phyloP scores from a whole-genome alignment of 2,888 invertebrate species.

The Agonopterix subpropinquella region DNA sequence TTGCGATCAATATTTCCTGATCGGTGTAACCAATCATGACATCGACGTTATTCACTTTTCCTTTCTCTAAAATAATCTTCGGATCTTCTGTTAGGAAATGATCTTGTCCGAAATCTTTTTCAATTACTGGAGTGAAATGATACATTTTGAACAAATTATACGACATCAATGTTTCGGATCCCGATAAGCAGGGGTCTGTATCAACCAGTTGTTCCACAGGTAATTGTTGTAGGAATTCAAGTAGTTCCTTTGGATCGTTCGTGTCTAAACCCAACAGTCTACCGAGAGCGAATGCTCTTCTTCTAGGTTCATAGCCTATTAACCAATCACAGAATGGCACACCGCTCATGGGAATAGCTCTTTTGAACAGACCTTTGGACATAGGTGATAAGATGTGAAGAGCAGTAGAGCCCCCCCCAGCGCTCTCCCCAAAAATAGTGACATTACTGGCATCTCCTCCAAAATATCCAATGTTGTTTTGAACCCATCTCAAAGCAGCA shows the following conservation, averaged over 20 bases:
- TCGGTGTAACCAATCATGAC: slow-evolving; percentile 27
- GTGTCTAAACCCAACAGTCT: slow-evolving; percentile 24
- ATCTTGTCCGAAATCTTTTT: too few relatives aligned
- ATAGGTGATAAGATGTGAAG: slow-evolving; percentile 18
- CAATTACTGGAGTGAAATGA: too few relatives aligned
- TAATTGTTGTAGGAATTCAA: slow-evolving; percentile 26
- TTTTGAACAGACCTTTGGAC: too few relatives aligned
- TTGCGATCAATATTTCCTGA: too few relatives aligned
- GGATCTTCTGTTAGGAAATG: slow-evolving; percentile 25
- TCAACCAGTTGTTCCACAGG: slow-evolving; percentile 20
- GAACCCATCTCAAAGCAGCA: slow-evolving; percentile 22
- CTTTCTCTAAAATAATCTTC: slow-evolving; percentile 37
- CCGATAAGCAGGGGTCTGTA: slow-evolving; percentile 16
- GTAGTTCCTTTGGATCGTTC: slow-evolving; percentile 18
- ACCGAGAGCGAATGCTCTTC: slow-evolving; percentile 21
- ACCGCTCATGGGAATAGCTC: slow-evolving; percentile 40
- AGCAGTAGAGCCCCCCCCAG: slow-evolving; percentile 30
- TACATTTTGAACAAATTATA: slow-evolving; percentile 25
- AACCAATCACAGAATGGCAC: slow-evolving; percentile 26
- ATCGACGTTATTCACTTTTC: slow-evolving; percentile 71
- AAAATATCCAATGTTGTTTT: slow-evolving; percentile 30
- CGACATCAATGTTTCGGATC: slow-evolving; percentile 26
- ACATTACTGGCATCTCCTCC: slow-evolving; percentile 37
- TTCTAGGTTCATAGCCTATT: slow-evolving; percentile 16
- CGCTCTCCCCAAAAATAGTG: slow-evolving; percentile 43